Base-by-base conservation (phyloP, 2,113 vertebrate genomes). In the Nycticorax nycticorax region DNA sequence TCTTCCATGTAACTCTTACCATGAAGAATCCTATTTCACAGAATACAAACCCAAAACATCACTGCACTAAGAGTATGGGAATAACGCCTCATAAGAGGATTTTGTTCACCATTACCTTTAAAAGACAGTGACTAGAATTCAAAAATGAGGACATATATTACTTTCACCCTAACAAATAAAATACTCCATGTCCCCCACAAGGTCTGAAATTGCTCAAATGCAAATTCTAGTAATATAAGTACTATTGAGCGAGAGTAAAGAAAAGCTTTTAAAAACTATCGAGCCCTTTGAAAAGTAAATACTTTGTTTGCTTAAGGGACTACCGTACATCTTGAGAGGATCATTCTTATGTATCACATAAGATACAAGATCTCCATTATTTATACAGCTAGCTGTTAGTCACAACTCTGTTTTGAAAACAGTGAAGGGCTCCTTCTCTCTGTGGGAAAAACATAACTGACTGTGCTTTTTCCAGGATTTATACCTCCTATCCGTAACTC, bases 371-470 rank as follows among this genome's bases (percentile, higher is more conserved):
- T 68, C 88, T 78, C 79, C 64, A 71, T 86, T 93, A 89, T 92
- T 95, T 94, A 94, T 71, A 86, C 68, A 86, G 41, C 67, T 90
- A 59, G 47, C 43, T 67, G 59, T 95, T 93, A 95, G 85, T 92
- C 92, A 94, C 68, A 78, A 71, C 33, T 74, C 88, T 92, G 78
- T 95, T 94, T 85, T 60, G 45, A 92, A 96, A 95, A 91, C 73
- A 91, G 80, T 68, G 68, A 81, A 89, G 37, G 64, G 56, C 33
- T 96, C n/a, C 47, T 86, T 48, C 50, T 88, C 62, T 93, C 79
- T 43, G 47, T 45, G 73, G 41, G 52, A 85, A 94, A 86, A 95
- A 35, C 67, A 24, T 37, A 93, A 78, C 47, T 62, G 62, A 60
- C 56, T 90, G 63, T 73, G 71, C 57, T 93, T 95, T 92, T 94